Base-by-base conservation (phyloP, 2,888 invertebrate species). In the Chrysolina americana region DNA sequence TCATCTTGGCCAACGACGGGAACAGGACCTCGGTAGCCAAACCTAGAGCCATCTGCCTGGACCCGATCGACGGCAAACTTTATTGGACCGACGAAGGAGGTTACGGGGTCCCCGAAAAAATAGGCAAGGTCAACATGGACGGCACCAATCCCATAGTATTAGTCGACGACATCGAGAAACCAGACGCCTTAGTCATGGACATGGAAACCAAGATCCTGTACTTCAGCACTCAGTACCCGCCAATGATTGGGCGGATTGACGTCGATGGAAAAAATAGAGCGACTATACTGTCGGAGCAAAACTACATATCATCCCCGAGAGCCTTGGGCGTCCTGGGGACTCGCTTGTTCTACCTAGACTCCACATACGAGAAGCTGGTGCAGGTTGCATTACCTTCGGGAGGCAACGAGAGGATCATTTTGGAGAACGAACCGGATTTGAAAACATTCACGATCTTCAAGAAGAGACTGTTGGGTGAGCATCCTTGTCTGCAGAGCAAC, bases 11-110 rank as follows among this genome's bases (percentile, higher is more conserved):
- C 0, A 98, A 98, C 85, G 95, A 97, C 84, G 98, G 98, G 0
- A 95, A 93, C 79, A 92, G 90, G 73, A 92, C 92, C 0, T 97
- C 97, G 0, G 96, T 98, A 1, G 95, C 97, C 0, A 93, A 93
- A 81, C 99, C 99, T 0, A 94, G 92, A 82, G 92, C 95, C 0
- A 92, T 99, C 75, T 96, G 95, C 71, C 89, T 99, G 44, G 97
- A 99, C 89, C 98, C 99, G 0, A 92, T 92, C n/a, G 95, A 96
- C 82, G 99, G 99, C 90, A 94, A 95, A 89, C 88, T 98, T 41
- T 99, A 96, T 89, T 99, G 99, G 99, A 92, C 98, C 11, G 99
- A 99, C 85, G 95, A 96, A 80, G 99, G 99, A 11, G 97, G 97
- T 10, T 93, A 90, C 76, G 96, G 96, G 1, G 95, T 97, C 0